Percentiles rank a stretch among this genome's conserved stretches.
Evolutionary conservation across 2,888 invertebrate species (phyloP).

Genomic region (Orgyia antiqua): DNA sequence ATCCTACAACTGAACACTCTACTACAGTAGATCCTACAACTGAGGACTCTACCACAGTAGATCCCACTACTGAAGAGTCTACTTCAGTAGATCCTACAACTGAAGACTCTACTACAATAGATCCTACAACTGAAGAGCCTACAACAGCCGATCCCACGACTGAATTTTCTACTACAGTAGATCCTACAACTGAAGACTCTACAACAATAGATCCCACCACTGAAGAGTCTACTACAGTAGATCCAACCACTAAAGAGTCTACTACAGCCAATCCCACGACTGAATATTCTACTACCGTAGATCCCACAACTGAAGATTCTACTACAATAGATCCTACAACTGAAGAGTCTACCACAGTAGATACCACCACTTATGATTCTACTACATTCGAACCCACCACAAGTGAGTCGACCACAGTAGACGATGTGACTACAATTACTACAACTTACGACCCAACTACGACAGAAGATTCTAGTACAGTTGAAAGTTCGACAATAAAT

Average conservation of each 20-base stretch:
- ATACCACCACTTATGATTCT: background rate
- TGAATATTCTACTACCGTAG: slow-evolving; percentile 5
- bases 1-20: background rate
- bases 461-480: background rate
- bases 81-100: background rate
- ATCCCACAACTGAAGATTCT: slow-evolving; percentile 1
- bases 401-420: background rate
- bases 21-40: background rate
- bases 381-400: background rate
- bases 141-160: background rate
- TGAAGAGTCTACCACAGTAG: background rate
- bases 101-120: background rate
- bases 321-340: slow-evolving; percentile 2
- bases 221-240: background rate
- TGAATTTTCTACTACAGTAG: background rate
- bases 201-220: background rate
- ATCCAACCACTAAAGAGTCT: background rate
- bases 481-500: background rate
- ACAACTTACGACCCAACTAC: background rate
- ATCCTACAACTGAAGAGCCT: background rate
- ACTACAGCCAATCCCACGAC: background rate
- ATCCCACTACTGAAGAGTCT: too few relatives aligned
- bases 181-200: background rate
- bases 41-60: background rate
- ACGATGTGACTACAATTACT: background rate